Base-by-base conservation (phyloP, 2,113 vertebrate genomes). In the Cheirogaleus medius region DNA sequence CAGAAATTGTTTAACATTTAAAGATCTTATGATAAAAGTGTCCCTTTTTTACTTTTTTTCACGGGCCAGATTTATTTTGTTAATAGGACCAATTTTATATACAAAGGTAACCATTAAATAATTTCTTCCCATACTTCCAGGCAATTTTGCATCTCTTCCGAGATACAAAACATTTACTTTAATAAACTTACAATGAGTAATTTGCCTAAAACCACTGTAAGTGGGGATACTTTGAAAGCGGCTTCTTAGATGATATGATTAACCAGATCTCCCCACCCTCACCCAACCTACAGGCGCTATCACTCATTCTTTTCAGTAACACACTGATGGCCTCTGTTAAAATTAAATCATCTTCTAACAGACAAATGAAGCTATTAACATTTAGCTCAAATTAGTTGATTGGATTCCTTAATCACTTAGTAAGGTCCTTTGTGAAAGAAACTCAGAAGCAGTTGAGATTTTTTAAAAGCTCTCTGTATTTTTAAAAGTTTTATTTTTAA, bases 111-210 rank as follows among this genome's bases (percentile, higher is more conserved):
- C 54, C 42, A 94, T 95, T 97, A 97, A 93, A 89, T 97, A 97
- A 96, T 91, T 96, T 92, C 82, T 97, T 94, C 78, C 81, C 87
- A 85, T 84, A 84, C 34, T 97, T 47, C 18, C 34, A 94, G 91
- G 34, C 29, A 27, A 91, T 95, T 97, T 94, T 87, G 63, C 73
- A 89, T 93, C 77, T 95, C 91, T 49, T 93, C 86, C 73, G 85
- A 98, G 77, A 94, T 90, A 97, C 25, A 90, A 97, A 97, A 94
- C 82, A 95, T 84, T 96, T 96, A 97, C 91, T 97, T 96, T 97
- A 95, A 96, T 95, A 97, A 86, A 93, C 94, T 96, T 96, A 92
- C 63, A 92, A 63, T 1, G 20, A 91, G 49, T 74, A 82, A 97
- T 96, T 96, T 97, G 86, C 89, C 95, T 97, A 87, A 97, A 98